These are phyloP conservation scores for Actenoides hombroni DNA, from an alignment of 2,113 vertebrate species.

Conservation along the genomic window DNA sequence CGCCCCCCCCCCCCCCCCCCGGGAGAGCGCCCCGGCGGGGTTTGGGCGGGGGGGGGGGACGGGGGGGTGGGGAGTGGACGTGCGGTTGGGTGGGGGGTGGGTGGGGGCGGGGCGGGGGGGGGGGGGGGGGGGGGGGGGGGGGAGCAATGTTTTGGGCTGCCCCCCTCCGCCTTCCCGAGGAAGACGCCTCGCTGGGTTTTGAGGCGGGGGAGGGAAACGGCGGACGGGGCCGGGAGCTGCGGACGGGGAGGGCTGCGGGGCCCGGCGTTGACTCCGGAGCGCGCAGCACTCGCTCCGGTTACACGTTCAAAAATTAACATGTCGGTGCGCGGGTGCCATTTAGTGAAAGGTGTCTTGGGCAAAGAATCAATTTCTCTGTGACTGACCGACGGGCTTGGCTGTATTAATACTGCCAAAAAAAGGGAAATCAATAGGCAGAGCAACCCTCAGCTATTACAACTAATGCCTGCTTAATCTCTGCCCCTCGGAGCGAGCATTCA, in stretches of 20 bases:
- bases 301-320: slow-evolving; percentile 37
- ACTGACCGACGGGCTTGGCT: slow-evolving; percentile 50
- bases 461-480: slow-evolving; percentile 10
- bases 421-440: not conserved
- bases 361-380: slow-evolving; percentile 66
- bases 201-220: not conserved
- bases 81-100: no score
- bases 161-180: not conserved
- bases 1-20: no score
- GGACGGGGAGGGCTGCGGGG: not conserved
- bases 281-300: not conserved
- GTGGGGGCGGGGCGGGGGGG: no score
- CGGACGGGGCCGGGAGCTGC: not conserved
- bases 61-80: no score
- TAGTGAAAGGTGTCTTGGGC: slow-evolving; percentile 57
- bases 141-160: not conserved
- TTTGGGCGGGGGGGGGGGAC: no score
- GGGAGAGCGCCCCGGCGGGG: no score
- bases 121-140: no score
- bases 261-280: not conserved
- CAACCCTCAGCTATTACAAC: not conserved
- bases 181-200: not conserved
- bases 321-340: slow-evolving; percentile 57
- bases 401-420: slow-evolving; percentile 27
- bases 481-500: not conserved